Percentiles rank a stretch among this genome's conserved stretches.
phyloP scores from a whole-genome alignment of 2,797 vertebrate genomes.

The Hafferia zeledoni region DNA sequence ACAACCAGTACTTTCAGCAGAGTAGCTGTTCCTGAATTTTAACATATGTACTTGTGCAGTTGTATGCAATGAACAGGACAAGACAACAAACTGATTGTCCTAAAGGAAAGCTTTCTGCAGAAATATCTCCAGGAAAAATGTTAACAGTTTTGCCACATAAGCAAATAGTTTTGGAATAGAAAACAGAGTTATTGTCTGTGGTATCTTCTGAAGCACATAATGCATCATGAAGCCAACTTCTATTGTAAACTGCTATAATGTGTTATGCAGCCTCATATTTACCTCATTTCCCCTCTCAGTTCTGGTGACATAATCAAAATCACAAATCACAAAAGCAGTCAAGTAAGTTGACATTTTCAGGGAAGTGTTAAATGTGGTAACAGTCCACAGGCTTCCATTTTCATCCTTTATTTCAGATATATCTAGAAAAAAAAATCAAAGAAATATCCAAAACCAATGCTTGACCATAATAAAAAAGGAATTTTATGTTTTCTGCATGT shows the following conservation, averaged over 20 bases:
- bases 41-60: background rate
- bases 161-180: background rate
- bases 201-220: background rate
- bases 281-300: constrained; percentile 78
- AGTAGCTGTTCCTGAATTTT: background rate
- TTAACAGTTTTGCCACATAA: background rate
- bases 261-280: background rate
- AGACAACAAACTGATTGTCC: background rate
- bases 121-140: background rate
- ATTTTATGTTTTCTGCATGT: background rate
- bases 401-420: constrained; percentile 68
- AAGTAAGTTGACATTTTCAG: constrained; percentile 81
- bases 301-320: constrained; percentile 74
- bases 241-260: background rate
- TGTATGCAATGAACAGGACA: background rate
- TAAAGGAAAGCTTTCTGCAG: background rate
- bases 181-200: background rate
- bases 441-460: background rate
- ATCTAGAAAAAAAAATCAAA: constrained; percentile 63
- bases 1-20: background rate
- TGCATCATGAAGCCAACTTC: background rate
- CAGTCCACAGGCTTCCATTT: constrained; percentile 75
- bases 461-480: background rate
- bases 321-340: constrained; percentile 76
- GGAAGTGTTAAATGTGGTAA: constrained; percentile 76